Percentiles rank a stretch among this genome's conserved stretches.
These are phyloP conservation scores for Siderastrea radians DNA, from an alignment of 92 coral and sea anemone genomes.

Conservation along the genomic window DNA sequence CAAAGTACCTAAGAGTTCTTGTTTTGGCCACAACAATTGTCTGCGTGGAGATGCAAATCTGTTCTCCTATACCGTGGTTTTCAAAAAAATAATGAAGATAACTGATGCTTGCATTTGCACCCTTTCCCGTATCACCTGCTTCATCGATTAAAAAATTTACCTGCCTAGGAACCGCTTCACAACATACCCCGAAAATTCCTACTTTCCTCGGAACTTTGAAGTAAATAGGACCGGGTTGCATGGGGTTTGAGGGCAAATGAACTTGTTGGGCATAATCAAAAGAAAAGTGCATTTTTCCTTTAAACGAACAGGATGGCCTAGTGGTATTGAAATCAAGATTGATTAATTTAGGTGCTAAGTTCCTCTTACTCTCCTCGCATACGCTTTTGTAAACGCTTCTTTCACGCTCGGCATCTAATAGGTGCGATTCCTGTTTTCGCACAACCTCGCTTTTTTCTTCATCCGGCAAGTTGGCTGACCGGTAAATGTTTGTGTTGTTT, in stretches of 20 bases:
- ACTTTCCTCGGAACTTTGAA: constrained; percentile 61
- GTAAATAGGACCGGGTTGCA: constrained; percentile 70
- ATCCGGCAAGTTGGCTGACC: constrained; percentile 56
- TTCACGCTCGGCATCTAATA: constrained; percentile 56
- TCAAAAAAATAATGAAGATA: constrained; percentile 38
- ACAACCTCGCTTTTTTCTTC: constrained; percentile 44
- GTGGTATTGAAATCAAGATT: neutral
- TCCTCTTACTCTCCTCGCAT: constrained; percentile 27
- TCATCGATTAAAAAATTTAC: constrained; percentile 50
- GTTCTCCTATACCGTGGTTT: constrained; percentile 56
- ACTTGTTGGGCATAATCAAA: constrained; percentile 70
- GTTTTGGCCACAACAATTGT: constrained; percentile 51
- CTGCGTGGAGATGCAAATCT: constrained; percentile 50
- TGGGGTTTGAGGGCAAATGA: constrained; percentile 60
- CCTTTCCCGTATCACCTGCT: constrained; percentile 41
- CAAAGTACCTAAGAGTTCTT: constrained; percentile 40
- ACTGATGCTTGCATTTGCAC: constrained; percentile 47
- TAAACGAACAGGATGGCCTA: constrained; percentile 41
- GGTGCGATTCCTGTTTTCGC: constrained; percentile 45
- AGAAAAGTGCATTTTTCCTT: constrained; percentile 53
- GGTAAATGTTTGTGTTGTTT: constrained; percentile 34
- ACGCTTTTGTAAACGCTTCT: constrained; percentile 46
- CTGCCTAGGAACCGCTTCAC: constrained; percentile 56
- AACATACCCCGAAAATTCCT: constrained; percentile 58
- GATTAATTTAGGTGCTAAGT: neutral